Conservation (phyloP, 2,797 vertebrate genomes). For the Chrysocyon brachyurus region DNA sequence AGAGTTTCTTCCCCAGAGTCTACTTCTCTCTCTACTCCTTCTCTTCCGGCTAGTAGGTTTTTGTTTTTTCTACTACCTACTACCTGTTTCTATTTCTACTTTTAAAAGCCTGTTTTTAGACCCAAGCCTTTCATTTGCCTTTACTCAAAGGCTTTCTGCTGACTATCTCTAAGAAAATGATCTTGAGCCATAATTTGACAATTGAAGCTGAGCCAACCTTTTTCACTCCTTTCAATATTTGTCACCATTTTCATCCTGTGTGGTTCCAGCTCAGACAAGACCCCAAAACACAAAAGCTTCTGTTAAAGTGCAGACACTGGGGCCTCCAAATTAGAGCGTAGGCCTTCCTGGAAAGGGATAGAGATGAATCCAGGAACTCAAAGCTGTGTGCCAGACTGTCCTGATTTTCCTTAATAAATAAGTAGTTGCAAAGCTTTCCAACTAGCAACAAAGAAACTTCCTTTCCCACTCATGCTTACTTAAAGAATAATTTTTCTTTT, state of each 20-base stretch:
- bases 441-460: background rate
- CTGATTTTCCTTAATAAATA: background rate
- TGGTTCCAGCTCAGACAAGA: background rate
- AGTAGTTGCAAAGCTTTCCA: conserved; percentile 2
- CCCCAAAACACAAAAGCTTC: background rate
- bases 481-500: background rate
- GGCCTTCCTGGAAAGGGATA: background rate
- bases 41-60: background rate
- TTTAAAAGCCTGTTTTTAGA: conserved; percentile 72
- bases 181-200: background rate
- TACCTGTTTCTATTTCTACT: conserved; percentile 61
- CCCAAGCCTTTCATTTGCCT: conserved; percentile 52
- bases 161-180: conserved; percentile 39
- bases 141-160: conserved; percentile 30
- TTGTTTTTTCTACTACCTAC: background rate
- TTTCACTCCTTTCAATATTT: background rate
- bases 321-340: background rate
- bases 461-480: background rate
- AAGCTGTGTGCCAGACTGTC: background rate
- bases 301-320: background rate
- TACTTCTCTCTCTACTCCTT: background rate
- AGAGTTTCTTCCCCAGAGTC: background rate
- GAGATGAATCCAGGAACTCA: background rate
- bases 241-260: background rate
- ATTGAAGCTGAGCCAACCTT: background rate